These are phyloP conservation scores for Scarus forsteni DNA, from an alignment of 2,797 vertebrate genomes.

Conservation along the genomic window DNA sequence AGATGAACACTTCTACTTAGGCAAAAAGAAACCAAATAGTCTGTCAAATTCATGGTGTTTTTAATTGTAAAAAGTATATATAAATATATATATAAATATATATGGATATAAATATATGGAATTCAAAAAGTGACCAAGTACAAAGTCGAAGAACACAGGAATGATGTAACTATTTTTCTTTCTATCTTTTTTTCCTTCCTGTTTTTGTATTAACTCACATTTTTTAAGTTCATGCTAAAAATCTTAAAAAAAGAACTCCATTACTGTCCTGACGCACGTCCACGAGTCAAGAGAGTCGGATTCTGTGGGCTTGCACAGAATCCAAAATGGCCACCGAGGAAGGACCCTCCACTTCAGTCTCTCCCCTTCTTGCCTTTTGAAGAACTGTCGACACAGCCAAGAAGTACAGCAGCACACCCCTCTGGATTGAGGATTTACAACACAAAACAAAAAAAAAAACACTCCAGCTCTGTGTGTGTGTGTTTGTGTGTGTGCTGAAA, in stretches of 20 bases:
- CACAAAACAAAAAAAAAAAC: constrained; percentile 34
- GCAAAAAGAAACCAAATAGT: constrained; percentile 88
- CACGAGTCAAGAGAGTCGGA: neutral
- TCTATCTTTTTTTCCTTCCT: constrained; percentile 26
- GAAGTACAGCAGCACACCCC: constrained; percentile 55
- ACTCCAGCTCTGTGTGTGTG: constrained; percentile 12
- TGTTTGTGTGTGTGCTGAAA: constrained; percentile 8
- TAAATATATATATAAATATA: constrained; percentile 84
- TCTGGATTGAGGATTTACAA: constrained; percentile 52
- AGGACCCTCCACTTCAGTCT: constrained; percentile 25
- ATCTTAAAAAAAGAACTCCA: constrained; percentile 21
- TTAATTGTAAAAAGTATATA: constrained; percentile 88
- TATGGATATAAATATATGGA: constrained; percentile 88
- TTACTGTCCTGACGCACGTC: constrained; percentile 13
- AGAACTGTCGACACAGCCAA: constrained; percentile 69
- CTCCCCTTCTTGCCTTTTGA: constrained; percentile 37
- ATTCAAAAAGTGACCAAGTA: constrained; percentile 84
- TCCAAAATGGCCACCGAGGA: constrained; percentile 29
- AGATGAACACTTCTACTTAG: constrained; percentile 81
- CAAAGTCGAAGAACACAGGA: constrained; percentile 77
- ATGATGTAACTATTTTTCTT: constrained; percentile 74
- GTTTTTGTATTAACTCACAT: constrained; percentile 69
- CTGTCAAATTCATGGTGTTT: constrained; percentile 87
- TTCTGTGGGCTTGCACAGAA: constrained; percentile 14
- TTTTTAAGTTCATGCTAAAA: constrained; percentile 56